phyloP scores from a whole-genome alignment of 2,888 invertebrate genomes.

The Trichacis sp. region DNA sequence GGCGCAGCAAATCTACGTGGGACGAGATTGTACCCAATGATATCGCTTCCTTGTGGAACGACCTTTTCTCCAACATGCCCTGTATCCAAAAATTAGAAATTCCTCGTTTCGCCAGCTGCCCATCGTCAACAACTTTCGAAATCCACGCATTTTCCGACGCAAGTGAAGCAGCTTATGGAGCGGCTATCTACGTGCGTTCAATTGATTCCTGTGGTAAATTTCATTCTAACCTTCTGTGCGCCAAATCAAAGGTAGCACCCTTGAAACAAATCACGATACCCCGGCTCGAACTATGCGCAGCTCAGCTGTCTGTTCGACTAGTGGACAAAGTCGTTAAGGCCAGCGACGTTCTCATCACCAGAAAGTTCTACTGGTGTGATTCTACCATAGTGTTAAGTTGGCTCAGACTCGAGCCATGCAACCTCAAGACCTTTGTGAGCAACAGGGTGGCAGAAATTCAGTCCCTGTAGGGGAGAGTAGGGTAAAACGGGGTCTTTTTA shows the following conservation, averaged over 20 bases:
- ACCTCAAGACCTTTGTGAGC: constrained; percentile 46
- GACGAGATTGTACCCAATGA: constrained; percentile 10
- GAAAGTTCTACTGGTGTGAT: constrained; percentile 44
- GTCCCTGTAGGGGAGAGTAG: no score
- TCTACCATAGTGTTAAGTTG: constrained; percentile 47
- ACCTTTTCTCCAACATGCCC: constrained; percentile 20
- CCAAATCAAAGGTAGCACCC: constrained; percentile 32
- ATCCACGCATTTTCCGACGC: constrained; percentile 23
- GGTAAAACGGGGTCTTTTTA: no score
- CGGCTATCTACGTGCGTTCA: constrained; percentile 14
- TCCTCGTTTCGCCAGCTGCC: constrained; percentile 1
- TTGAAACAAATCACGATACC: constrained; percentile 24
- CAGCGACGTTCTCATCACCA: no score
- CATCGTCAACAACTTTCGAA: constrained; percentile 2
- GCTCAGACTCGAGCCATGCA: constrained; percentile 32
- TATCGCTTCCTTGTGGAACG: constrained; percentile 18
- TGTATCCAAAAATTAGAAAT: constrained; percentile 27
- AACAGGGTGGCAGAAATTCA: constrained; percentile 22
- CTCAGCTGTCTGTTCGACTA: background rate
- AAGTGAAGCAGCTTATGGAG: constrained; percentile 18
- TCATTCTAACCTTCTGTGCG: constrained; percentile 9
- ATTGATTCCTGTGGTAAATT: background rate
- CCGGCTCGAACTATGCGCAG: constrained; percentile 9
- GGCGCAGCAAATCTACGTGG: no score
- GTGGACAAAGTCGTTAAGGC: background rate